Percentiles rank a stretch among this genome's conserved stretches.
These are phyloP conservation scores for Caenorhabditis uteleia DNA, from an alignment of 2,888 invertebrate species.

Conservation along the genomic window DNA sequence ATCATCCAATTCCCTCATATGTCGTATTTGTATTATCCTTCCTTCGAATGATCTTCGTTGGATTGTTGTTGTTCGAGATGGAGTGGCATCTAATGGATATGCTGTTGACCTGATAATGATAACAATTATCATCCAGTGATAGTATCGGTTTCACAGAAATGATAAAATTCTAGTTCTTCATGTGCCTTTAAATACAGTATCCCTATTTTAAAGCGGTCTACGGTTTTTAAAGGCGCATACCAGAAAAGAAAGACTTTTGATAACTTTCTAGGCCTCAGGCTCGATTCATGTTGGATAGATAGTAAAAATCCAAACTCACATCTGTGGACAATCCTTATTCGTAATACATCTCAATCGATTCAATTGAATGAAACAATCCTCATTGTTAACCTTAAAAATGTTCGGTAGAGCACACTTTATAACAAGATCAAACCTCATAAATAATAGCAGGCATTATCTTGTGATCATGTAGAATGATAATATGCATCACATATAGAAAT, in stretches of 20 bases:
- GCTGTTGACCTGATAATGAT: conserved; percentile 42
- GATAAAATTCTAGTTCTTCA: too few relatives aligned
- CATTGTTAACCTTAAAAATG: conserved; percentile 39
- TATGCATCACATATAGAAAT: conserved; percentile 39
- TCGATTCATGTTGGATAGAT: neutral
- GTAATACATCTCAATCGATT: conserved; percentile 47
- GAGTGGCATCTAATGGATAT: conserved; percentile 27
- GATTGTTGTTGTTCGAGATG: conserved; percentile 47
- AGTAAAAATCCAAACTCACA: conserved; percentile 4
- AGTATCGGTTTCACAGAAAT: too few relatives aligned
- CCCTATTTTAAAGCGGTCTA: neutral
- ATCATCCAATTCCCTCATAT: conserved; percentile 38
- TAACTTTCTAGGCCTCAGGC: neutral
- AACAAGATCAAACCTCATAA: conserved; percentile 31
- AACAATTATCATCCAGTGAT: too few relatives aligned
- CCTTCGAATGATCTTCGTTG: conserved; percentile 44
- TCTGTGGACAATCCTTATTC: conserved; percentile 46
- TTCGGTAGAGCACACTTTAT: neutral
- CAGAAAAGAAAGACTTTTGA: neutral
- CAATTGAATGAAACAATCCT: conserved; percentile 48
- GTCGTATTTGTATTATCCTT: conserved; percentile 40
- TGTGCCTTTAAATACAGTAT: neutral
- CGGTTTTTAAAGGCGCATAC: neutral
- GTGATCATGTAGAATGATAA: conserved; percentile 38
- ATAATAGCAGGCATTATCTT: conserved; percentile 48